These are phyloP conservation scores for Cataglyphis rosenhaueri DNA, from an alignment of 2,888 invertebrate species.

Conservation along the genomic window DNA sequence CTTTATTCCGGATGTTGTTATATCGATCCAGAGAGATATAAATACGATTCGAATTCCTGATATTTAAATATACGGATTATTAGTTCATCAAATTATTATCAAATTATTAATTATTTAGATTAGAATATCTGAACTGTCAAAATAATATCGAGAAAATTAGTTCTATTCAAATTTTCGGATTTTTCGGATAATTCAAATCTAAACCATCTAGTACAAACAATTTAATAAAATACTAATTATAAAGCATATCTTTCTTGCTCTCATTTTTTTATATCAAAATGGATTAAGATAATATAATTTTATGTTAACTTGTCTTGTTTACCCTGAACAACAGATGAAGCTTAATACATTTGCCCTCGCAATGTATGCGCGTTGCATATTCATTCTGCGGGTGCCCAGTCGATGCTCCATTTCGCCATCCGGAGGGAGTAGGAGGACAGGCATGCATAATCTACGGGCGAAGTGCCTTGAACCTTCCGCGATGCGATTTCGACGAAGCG, in stretches of 20 bases:
- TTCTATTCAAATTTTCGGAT: not conserved
- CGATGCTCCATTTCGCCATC: conserved; percentile 77
- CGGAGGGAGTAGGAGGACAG: conserved; percentile 80
- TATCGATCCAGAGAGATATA: not conserved
- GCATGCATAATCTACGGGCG: conserved; percentile 74
- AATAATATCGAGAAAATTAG: not conserved
- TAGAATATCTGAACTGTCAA: not conserved
- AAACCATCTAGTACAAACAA: not conserved
- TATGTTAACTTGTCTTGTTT: conserved; percentile 26
- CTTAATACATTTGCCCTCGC: conserved; percentile 62
- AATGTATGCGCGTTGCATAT: conserved; percentile 76
- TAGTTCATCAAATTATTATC: not conserved
- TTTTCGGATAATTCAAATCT: not conserved
- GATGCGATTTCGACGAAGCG: conserved; percentile 64
- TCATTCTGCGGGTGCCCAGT: conserved; percentile 70
- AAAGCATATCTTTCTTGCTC: not conserved
- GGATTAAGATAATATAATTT: not conserved
- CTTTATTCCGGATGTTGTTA: not conserved
- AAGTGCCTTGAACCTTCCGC: conserved; percentile 69
- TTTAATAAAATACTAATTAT: not conserved
- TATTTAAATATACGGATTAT: not conserved
- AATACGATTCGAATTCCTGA: not conserved
- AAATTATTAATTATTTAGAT: not conserved
- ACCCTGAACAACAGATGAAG: conserved; percentile 58
- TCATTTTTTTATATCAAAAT: not conserved